Evolutionary conservation across 2,888 invertebrate genomes (phyloP).

Genomic region (Chaitophorus viminalis): DNA sequence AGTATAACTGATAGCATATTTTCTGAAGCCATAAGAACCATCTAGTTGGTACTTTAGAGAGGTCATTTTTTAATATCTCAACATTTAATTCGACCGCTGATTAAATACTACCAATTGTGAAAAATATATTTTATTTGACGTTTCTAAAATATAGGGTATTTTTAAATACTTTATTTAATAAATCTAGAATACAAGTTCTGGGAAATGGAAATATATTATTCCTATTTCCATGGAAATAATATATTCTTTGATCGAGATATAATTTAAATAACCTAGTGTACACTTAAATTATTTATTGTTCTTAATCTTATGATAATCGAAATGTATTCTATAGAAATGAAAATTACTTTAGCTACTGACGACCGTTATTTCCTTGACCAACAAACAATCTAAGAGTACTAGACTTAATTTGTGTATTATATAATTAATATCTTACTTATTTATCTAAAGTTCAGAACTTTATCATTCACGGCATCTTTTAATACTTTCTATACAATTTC

Average conservation of each 20-base stretch:
- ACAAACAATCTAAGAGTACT: neutral
- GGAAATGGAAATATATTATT: no score
- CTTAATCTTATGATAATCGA: conserved; percentile 14
- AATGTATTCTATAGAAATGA: neutral
- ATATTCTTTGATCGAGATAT: neutral
- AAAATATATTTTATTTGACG: neutral
- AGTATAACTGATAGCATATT: no score
- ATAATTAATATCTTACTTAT: neutral
- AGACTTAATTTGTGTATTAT: neutral
- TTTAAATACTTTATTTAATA: neutral
- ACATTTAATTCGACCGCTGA: no score
- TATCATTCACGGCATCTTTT: neutral
- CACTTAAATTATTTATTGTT: neutral
- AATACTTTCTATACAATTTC: neutral
- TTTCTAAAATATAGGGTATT: neutral
- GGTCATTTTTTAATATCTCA: no score
- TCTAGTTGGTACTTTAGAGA: no score
- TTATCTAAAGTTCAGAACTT: neutral
- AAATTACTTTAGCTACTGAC: neutral
- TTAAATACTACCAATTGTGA: no score
- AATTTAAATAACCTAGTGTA: conserved; percentile 10
- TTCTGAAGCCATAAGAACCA: no score
- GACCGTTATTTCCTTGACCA: neutral
- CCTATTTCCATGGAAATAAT: neutral
- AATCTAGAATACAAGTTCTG: no score